Percentiles rank a stretch among this genome's conserved stretches.
phyloP scores from a whole-genome alignment of 2,113 vertebrate genomes.

The Acrocephalus arundinaceus region DNA sequence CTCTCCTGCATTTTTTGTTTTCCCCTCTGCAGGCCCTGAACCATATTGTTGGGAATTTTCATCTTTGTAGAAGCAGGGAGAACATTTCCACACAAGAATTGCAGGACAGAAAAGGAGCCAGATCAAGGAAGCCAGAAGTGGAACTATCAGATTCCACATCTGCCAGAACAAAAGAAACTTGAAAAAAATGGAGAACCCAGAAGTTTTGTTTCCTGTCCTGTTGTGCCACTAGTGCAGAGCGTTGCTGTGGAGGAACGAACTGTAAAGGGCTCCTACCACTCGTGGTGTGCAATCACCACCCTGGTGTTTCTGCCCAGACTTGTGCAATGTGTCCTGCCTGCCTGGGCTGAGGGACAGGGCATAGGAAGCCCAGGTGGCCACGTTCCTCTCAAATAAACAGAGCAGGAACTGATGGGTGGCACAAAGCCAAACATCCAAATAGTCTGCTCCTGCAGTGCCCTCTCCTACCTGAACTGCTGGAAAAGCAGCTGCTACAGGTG shows the following conservation, averaged over 20 bases:
- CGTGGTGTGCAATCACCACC: fast-evolving
- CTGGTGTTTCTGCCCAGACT: not conserved
- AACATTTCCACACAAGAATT: not conserved
- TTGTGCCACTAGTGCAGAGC: not conserved
- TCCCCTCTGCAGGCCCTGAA: not conserved
- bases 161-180: not conserved
- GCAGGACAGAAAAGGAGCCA: not conserved
- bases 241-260: not conserved
- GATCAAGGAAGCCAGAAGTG: not conserved
- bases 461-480: not conserved
- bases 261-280: not conserved
- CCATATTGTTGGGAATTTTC: not conserved
- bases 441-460: not conserved
- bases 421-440: not conserved
- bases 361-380: not conserved
- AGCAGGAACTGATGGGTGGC: not conserved
- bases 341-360: not conserved
- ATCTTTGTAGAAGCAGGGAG: not conserved
- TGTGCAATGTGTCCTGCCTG: not conserved
- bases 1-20: not conserved
- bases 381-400: not conserved
- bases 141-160: not conserved
- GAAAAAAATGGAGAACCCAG: not conserved
- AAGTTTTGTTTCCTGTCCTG: not conserved
- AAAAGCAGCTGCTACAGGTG: not conserved